Conservation (phyloP, 2,113 vertebrate species). For the Sorex araneus region DNA sequence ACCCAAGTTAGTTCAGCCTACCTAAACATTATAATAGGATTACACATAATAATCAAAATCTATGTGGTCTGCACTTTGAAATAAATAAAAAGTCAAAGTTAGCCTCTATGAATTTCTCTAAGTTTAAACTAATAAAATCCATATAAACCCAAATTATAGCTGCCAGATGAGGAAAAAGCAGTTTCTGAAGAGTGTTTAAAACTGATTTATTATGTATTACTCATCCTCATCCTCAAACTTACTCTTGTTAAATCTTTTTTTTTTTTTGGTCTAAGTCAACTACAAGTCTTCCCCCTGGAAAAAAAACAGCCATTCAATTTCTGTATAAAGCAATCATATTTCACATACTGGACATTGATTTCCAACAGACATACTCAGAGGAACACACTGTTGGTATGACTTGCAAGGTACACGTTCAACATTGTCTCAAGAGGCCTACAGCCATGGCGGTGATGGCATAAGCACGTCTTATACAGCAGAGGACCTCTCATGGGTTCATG, state of each 20-base stretch:
- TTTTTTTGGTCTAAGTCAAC: conserved; percentile 32
- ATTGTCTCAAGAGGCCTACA: neutral
- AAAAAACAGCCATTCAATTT: conserved; percentile 21
- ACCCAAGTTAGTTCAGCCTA: neutral
- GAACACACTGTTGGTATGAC: neutral
- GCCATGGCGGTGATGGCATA: neutral
- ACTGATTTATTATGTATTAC: conserved; percentile 64
- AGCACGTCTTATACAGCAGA: neutral
- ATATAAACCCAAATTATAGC: conserved; percentile 57
- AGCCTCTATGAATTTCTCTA: conserved; percentile 18
- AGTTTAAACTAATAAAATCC: conserved; percentile 76
- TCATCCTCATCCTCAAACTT: conserved; percentile 53
- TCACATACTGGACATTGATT: neutral
- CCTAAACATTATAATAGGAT: conserved; percentile 55
- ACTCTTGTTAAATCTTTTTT: conserved; percentile 36
- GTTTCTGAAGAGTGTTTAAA: conserved; percentile 62
- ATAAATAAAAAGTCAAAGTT: conserved; percentile 58
- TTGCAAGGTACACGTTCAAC: too few species aligned
- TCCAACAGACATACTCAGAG: neutral
- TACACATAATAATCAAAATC: conserved; percentile 39
- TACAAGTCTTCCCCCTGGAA: neutral
- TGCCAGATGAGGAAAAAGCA: conserved; percentile 65
- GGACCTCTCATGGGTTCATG: neutral
- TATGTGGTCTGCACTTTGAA: conserved; percentile 42
- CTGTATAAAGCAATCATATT: neutral